Percentiles rank a stretch among this genome's conserved stretches.
These are phyloP conservation scores for Stomatorhinus walkeri DNA, from an alignment of 2,797 vertebrate genomes.

Conservation along the genomic window DNA sequence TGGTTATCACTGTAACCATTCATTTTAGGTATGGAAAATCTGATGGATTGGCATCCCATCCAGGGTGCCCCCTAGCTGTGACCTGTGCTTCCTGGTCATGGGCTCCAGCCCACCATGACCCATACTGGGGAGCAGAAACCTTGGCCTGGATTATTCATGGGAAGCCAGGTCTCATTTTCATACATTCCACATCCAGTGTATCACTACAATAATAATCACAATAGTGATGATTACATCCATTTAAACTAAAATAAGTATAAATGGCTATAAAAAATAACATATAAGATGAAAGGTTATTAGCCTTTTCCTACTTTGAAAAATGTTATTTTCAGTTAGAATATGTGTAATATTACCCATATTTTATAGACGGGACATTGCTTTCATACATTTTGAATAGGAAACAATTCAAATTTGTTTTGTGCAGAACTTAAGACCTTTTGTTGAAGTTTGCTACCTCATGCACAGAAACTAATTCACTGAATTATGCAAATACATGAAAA, in stretches of 20 bases:
- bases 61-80: neutral
- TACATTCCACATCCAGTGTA: neutral
- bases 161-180: neutral
- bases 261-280: neutral
- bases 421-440: neutral
- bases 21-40: neutral
- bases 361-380: neutral
- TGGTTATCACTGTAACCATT: neutral
- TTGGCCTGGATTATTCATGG: neutral
- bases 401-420: neutral
- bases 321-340: neutral
- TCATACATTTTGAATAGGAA: neutral
- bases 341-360: neutral
- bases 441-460: neutral
- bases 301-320: neutral
- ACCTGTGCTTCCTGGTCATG: neutral
- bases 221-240: neutral
- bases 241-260: neutral
- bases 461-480: neutral
- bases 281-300: neutral
- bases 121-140: neutral
- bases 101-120: neutral
- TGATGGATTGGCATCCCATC: neutral
- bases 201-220: neutral
- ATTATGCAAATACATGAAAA: neutral